Base-by-base conservation (phyloP, 2,888 invertebrate genomes). In the Acholoe squamosa region DNA sequence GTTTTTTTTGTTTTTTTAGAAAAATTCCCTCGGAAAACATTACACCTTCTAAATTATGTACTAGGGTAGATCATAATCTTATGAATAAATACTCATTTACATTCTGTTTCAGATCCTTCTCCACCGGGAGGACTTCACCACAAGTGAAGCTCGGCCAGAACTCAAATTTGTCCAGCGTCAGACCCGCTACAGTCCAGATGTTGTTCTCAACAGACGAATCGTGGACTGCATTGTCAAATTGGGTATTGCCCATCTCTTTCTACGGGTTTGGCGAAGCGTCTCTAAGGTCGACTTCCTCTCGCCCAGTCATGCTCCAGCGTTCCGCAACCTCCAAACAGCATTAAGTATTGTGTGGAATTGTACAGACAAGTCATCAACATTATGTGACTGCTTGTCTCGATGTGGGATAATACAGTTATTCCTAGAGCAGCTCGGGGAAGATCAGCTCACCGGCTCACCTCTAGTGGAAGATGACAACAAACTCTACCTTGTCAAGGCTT, bases 321-420 rank as follows among this genome's bases (percentile, higher is more conserved):
- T 94, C 93, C 92, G 93, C 22, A 93, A 92, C 77, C 90, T 94
- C 3, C 94, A 94, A 89, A 92, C 92, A 25, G 91, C 93, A 33
- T 84, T 94, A 14, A 94, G 93, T 16, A 91, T 94, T 22, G 56
- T 94, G 31, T 95, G 95, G 95, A 94, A 95, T 89, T 93, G 94
- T 22, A 93, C 94, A 34, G 95, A 95, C 91, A 92, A 93, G 34
- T 93, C 93, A 77, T 89, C 92, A 1, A 91, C 91, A 25, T 92
- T 95, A 52, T 95, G 95, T 92, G 93, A 94, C 77, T 91, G 93
- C 43, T 89, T 94, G 1, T 91, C 93, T 16, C 88, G 91, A 0
- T 90, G 91, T 71, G 91, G 91, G 28, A 89, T 91, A 22, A 67
- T 93, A 34, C 90, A 92, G n/a, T 90, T 91, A 7, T 91, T 93